These are phyloP conservation scores for Oreonectes daqikongensis DNA, from an alignment of 2,797 vertebrate genomes.

Conservation along the genomic window DNA sequence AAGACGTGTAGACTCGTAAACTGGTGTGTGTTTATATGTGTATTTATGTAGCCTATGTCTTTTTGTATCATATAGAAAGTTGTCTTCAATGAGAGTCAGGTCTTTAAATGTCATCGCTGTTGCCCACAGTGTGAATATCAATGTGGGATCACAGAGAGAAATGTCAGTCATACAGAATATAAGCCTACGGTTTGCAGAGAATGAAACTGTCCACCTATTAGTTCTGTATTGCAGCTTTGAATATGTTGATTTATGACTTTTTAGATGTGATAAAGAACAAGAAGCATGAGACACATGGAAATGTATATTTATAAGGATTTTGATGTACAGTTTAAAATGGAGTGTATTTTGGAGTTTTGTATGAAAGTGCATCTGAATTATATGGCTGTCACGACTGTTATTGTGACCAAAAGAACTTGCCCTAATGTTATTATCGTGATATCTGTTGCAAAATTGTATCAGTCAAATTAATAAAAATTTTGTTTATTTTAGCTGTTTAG, in stretches of 20 bases:
- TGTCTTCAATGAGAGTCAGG: not conserved
- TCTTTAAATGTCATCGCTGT: constrained; percentile 4
- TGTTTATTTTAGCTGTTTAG: not conserved
- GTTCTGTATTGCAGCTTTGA: constrained; percentile 8
- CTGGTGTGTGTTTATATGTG: not conserved
- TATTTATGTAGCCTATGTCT: constrained; percentile 15
- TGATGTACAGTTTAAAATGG: not conserved
- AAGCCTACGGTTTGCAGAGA: constrained; percentile 22
- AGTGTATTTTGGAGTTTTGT: too few species aligned
- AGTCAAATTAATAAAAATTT: too few species aligned
- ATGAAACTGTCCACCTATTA: constrained; percentile 20
- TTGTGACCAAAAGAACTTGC: too few species aligned
- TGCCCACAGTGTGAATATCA: constrained; percentile 28
- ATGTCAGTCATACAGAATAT: constrained; percentile 28
- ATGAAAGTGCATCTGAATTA: too few species aligned
- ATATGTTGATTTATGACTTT: not conserved
- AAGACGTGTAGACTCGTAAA: not conserved
- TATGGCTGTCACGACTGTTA: too few species aligned
- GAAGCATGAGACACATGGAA: not conserved
- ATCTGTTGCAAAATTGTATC: too few species aligned
- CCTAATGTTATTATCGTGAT: too few species aligned
- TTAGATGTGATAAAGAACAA: not conserved
- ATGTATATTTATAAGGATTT: not conserved
- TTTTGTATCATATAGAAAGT: not conserved
- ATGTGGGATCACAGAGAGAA: constrained; percentile 11